Evolutionary conservation across 2,888 invertebrate species (phyloP), one percentile per base, ranked within the genome.

Genomic region (Lasius platythorax): DNA sequence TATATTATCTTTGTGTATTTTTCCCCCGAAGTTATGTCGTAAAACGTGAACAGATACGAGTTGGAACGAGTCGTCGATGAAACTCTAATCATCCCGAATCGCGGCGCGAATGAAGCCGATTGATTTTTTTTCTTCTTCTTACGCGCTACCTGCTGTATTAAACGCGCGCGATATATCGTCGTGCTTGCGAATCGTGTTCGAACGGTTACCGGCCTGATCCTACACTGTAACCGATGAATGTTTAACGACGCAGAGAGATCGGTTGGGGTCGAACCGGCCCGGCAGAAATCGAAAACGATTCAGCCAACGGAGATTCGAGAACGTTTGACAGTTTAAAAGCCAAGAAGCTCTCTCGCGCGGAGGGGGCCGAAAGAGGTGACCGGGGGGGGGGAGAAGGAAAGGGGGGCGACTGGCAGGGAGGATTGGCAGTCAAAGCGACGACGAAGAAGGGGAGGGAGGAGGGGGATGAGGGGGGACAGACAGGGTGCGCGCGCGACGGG

Each of bases 291-390:
- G 90, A 76, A 23, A 84, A 87, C 86, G 90, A 87, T 86, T 82
- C 86, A 85, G 74, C 82, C 90, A 70, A 87, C 90, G 88, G 87
- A 91, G 87, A 91, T 92, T 90, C 87, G 88, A 91, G 87, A 53
- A 53, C 85, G 94, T 94, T 95, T 95, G 95, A 95, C 94, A 95
- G 95, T 95, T 95, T 95, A 95, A 95, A 95, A 95, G 94, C 93
- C 92, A 92, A 93, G 93, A 91, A 93, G 91, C 90, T 87, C 83
- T 87, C 86, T 88, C 78, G 85, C 78, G 85, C 79, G 87, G 81
- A 86, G 79, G 85, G 85, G 88, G 85, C 85, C 85, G 68, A 84
- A 85, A 85, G 78, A 87, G 86, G 68, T 83, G 83, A 79, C 82
- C 68, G 85, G 82, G 79, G 23, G 15, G 43, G 46, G 6, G 84